Percentiles rank a stretch among this genome's conserved stretches.
Evolutionary conservation across 2,888 invertebrate genomes (phyloP).

Genomic region (Callyntrura sp.): DNA sequence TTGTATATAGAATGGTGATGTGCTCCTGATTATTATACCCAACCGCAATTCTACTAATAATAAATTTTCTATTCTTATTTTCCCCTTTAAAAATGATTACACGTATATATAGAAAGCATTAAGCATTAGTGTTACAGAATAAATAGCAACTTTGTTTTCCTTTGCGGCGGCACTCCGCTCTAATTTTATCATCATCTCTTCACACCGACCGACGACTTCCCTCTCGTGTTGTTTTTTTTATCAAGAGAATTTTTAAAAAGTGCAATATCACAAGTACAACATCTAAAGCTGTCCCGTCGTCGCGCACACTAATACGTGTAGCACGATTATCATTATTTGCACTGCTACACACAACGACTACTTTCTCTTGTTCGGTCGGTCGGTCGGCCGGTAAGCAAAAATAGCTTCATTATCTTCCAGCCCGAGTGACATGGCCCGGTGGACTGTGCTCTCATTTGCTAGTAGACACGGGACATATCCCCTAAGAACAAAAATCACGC

Average conservation of each 20-base stretch:
- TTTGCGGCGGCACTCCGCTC: conserved; percentile 69
- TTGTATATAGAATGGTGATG: conserved; percentile 5
- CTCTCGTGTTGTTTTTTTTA: conserved; percentile 18
- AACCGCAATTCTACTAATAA: conserved; percentile 7
- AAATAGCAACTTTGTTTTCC: conserved; percentile 26
- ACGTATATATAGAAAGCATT: background rate
- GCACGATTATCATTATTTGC: background rate
- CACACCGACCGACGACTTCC: conserved; percentile 66
- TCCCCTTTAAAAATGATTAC: conserved; percentile 17
- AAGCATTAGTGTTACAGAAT: too few relatives aligned
- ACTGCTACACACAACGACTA: conserved; percentile 26
- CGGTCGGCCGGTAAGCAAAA: conserved; percentile 83
- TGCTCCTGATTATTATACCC: background rate
- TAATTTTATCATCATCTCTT: conserved; percentile 74
- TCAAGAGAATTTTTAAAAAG: conserved; percentile 43
- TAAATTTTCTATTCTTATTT: conserved; percentile 57
- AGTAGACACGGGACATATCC: background rate
- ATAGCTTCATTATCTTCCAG: conserved; percentile 83
- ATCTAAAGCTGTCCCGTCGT: background rate
- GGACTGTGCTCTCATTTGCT: conserved; percentile 79
- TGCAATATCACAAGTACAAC: conserved; percentile 54
- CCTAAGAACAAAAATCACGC: background rate
- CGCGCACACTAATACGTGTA: background rate
- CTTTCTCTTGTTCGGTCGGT: conserved; percentile 46
- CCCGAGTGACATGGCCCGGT: conserved; percentile 81